These are phyloP conservation scores for Girardinus metallicus DNA, from an alignment of 2,797 vertebrate species.

Conservation along the genomic window DNA sequence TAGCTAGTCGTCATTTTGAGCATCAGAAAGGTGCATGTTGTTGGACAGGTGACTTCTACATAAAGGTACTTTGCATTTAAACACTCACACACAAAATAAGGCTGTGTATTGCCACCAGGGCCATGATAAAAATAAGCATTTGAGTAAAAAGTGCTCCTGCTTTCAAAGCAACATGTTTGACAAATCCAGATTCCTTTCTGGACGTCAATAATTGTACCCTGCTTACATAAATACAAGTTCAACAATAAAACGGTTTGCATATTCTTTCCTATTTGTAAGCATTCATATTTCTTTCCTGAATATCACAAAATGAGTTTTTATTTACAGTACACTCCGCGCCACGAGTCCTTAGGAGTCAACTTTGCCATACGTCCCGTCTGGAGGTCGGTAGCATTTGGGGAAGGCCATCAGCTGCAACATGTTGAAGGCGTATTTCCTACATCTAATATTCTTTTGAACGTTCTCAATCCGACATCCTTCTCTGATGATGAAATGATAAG, in stretches of 20 bases:
- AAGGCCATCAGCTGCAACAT: slow-evolving; percentile 98
- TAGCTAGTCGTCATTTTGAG: too few relatives aligned
- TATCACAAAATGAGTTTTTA: background rate
- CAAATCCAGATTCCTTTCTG: slow-evolving; percentile 1
- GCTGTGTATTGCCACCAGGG: background rate
- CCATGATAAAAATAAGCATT: background rate
- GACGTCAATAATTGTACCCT: background rate
- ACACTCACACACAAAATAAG: background rate
- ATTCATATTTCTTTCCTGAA: background rate
- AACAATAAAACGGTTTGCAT: slow-evolving; percentile 13
- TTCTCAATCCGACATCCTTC: slow-evolving; percentile 99
- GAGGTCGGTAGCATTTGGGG: slow-evolving; percentile 97
- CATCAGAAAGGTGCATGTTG: too few relatives aligned
- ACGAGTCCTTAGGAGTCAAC: slow-evolving; percentile 87
- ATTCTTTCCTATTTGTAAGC: background rate
- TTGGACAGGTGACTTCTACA: too few relatives aligned
- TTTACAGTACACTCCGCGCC: background rate
- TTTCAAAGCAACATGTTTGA: slow-evolving; percentile 18
- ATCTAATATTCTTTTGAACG: slow-evolving; percentile 98
- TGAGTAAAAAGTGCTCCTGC: slow-evolving; percentile 47
- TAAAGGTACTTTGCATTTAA: too few relatives aligned
- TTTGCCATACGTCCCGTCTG: slow-evolving; percentile 97
- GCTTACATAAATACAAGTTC: background rate
- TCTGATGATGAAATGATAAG: slow-evolving; percentile 81
- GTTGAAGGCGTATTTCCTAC: slow-evolving; percentile 99